A percentile compares a stretch with the other conserved stretches of the same genome.
phyloP scores from a whole-genome alignment of 2,888 invertebrate genomes.

The Scaptomyza polygonia region DNA sequence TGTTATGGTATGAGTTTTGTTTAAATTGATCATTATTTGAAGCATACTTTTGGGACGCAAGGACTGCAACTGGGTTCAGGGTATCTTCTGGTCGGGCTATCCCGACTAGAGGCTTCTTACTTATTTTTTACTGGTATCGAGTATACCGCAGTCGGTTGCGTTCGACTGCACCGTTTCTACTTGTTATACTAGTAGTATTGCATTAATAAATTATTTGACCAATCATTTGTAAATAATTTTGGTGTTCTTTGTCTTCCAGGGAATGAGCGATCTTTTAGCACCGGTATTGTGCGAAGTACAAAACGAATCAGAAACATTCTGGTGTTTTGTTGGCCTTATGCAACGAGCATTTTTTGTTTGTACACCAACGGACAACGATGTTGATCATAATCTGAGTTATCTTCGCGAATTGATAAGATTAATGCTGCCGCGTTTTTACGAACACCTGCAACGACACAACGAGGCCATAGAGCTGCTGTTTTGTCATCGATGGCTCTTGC shows the following conservation, averaged over 20 bases:
- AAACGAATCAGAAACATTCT: constrained; percentile 97
- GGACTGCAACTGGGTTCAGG: too few species aligned
- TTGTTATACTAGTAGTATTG: neutral
- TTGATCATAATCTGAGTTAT: constrained; percentile 95
- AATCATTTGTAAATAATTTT: constrained; percentile 70
- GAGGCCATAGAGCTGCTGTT: constrained; percentile 96
- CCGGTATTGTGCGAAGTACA: constrained; percentile 96
- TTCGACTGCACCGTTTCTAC: too few species aligned
- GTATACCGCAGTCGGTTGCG: too few species aligned
- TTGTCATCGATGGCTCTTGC: constrained; percentile 96
- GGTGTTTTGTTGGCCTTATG: constrained; percentile 99
- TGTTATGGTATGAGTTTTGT: too few species aligned
- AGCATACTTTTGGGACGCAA: too few species aligned
- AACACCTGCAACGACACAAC: constrained; percentile 91
- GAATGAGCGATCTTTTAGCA: constrained; percentile 98
- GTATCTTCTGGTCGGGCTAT: too few species aligned
- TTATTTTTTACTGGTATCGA: too few species aligned
- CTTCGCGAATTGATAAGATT: constrained; percentile 93
- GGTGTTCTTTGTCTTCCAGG: constrained; percentile 88
- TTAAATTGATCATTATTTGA: too few species aligned
- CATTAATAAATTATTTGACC: neutral
- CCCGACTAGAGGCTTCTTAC: too few species aligned
- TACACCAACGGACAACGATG: constrained; percentile 96
- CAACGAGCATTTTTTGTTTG: constrained; percentile 97
- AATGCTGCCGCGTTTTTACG: constrained; percentile 95